Conservation (phyloP, 1,140 invertebrate species). For the Drosophila paulistorum region DNA sequence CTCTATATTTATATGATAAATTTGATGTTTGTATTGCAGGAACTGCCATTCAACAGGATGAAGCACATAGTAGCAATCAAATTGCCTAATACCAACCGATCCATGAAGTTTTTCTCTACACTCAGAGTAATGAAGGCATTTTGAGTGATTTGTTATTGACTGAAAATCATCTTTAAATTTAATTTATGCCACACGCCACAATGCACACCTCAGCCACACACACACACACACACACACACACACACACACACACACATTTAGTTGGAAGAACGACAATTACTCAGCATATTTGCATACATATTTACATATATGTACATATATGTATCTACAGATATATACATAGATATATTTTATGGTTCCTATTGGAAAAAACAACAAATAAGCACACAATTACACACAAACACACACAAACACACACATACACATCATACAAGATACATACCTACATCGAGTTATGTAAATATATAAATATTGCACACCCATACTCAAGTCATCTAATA, state of each 20-base stretch:
- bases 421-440: background rate
- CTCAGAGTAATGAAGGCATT: constrained; percentile 39
- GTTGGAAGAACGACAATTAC: background rate
- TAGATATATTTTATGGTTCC: constrained; percentile 21
- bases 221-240: too few relatives aligned
- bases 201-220: constrained; percentile 5
- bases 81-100: constrained; percentile 66
- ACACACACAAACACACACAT: too few relatives aligned
- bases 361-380: background rate
- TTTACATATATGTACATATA: background rate
- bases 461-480: constrained; percentile 4
- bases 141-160: constrained; percentile 62
- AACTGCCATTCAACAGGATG: background rate
- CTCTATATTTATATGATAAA: background rate
- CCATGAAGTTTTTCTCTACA: constrained; percentile 48
- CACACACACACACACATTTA: background rate
- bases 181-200: constrained; percentile 44
- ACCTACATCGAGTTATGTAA: constrained; percentile 5
- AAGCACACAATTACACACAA: background rate
- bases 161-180: constrained; percentile 75
- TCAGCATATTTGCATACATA: constrained; percentile 4
- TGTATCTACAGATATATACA: background rate
- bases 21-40: background rate
- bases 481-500: constrained; percentile 38
- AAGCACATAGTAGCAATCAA: constrained; percentile 1